phyloP scores from a whole-genome alignment of 2,113 vertebrate species.

The Myotis davidii region DNA sequence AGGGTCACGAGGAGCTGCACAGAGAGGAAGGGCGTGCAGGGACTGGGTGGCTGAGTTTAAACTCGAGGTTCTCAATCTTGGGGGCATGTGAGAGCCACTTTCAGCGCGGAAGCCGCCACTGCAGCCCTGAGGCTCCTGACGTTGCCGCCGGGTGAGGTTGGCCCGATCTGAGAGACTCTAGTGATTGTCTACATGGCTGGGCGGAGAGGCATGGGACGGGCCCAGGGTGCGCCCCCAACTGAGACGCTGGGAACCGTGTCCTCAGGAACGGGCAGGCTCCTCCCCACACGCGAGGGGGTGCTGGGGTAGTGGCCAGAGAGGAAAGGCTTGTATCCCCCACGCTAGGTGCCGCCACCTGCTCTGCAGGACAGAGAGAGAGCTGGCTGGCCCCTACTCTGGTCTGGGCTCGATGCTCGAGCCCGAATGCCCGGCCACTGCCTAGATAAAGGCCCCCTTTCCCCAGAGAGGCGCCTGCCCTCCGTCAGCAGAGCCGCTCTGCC shows the following conservation, averaged over 20 bases:
- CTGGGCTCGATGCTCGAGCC: neutral
- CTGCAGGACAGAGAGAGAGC: neutral
- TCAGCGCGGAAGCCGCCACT: neutral
- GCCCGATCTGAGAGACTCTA: neutral
- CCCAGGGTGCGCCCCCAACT: too few species aligned
- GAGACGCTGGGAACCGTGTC: neutral
- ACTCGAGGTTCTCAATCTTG: neutral
- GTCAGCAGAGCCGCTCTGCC: neutral
- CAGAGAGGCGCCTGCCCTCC: neutral
- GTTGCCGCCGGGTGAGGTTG: neutral
- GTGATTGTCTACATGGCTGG: neutral
- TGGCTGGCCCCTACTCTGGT: neutral
- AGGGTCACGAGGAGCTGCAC: neutral
- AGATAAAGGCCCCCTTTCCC: neutral
- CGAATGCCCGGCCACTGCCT: neutral
- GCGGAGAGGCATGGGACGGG: neutral
- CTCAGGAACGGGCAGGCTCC: neutral
- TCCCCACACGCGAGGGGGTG: too few species aligned
- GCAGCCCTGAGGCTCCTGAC: neutral
- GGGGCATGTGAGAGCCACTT: neutral
- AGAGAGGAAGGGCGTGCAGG: neutral
- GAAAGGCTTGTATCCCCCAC: neutral
- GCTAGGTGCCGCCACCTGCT: fast-evolving
- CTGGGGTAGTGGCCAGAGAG: neutral
- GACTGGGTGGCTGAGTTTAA: neutral